Conservation (phyloP, 2,113 vertebrate species). For the Mustela nigripes region DNA sequence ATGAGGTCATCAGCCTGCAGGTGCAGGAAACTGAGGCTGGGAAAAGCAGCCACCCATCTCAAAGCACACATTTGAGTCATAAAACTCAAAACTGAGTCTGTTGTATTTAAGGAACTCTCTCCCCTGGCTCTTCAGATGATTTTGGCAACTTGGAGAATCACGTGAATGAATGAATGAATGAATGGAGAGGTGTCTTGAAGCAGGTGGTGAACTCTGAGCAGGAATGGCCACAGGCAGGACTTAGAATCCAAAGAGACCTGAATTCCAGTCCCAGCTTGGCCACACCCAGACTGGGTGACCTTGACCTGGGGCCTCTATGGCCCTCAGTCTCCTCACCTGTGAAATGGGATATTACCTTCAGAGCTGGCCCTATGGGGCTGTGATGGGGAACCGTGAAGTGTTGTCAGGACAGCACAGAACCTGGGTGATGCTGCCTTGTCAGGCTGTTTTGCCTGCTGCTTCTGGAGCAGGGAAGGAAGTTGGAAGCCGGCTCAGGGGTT, state of each 20-base stretch:
- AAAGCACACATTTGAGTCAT: not conserved
- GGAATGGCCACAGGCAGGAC: not conserved
- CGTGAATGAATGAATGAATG: not conserved
- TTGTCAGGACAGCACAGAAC: not conserved
- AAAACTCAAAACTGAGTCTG: not conserved
- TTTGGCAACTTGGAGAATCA: not conserved
- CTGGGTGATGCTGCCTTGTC: not conserved
- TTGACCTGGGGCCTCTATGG: not conserved
- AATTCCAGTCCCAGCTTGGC: not conserved
- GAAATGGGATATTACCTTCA: too few relatives aligned
- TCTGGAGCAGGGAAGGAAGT: conserved; percentile 25
- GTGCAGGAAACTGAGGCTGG: not conserved
- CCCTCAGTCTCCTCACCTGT: not conserved
- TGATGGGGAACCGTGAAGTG: rapidly evolving
- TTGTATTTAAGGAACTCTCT: not conserved
- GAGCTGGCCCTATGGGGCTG: not conserved
- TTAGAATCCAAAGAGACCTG: not conserved
- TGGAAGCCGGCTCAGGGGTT: not conserved
- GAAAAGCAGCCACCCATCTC: not conserved
- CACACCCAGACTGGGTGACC: not conserved
- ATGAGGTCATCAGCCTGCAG: not conserved
- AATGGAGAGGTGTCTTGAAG: not conserved
- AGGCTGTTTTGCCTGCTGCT: not conserved
- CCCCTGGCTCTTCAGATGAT: not conserved
- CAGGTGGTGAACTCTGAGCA: not conserved